Percentiles rank a stretch among this genome's conserved stretches.
Evolutionary conservation across 2,888 invertebrate genomes (phyloP).

Genomic region (Nomada lathburiana): DNA sequence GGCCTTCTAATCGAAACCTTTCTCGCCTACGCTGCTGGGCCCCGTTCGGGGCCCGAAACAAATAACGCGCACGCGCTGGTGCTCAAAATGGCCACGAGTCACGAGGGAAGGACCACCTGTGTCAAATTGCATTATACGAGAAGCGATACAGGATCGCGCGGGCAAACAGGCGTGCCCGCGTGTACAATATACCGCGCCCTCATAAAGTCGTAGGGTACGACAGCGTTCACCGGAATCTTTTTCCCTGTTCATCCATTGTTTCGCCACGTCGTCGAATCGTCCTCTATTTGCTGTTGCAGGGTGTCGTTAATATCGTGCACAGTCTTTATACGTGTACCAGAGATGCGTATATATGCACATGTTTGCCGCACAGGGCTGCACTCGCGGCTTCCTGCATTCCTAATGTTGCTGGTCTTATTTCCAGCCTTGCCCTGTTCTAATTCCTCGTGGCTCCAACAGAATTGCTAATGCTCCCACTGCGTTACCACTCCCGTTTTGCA

Average conservation of each 20-base stretch:
- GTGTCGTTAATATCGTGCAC: conserved; percentile 62
- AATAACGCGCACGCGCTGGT: conserved; percentile 60
- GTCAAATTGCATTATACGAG: conserved; percentile 75
- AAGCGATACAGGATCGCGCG: conserved; percentile 74
- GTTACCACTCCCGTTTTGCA: too few species aligned
- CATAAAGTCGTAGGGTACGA: conserved; percentile 75
- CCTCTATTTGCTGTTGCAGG: conserved; percentile 62
- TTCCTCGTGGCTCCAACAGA: too few species aligned
- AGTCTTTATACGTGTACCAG: conserved; percentile 45
- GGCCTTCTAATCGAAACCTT: conserved; percentile 22
- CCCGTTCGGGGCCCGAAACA: conserved; percentile 36
- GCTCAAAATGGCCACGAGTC: conserved; percentile 65
- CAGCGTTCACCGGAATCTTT: conserved; percentile 65
- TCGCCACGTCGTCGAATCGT: conserved; percentile 60
- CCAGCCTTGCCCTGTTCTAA: too few species aligned
- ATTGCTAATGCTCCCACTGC: too few species aligned
- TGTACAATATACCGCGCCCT: conserved; percentile 51
- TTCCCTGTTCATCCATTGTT: conserved; percentile 65
- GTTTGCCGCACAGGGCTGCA: conserved; percentile 12
- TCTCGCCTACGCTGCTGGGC: conserved; percentile 51
- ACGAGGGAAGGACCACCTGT: conserved; percentile 74
- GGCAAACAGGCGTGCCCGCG: conserved; percentile 63
- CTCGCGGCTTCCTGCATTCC: neutral
- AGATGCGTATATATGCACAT: conserved; percentile 5
- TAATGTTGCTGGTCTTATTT: neutral